A percentile compares a stretch with the other conserved stretches of the same genome.
Conservation (phyloP, 1,140 invertebrate species). For the Ericerus pela region DNA sequence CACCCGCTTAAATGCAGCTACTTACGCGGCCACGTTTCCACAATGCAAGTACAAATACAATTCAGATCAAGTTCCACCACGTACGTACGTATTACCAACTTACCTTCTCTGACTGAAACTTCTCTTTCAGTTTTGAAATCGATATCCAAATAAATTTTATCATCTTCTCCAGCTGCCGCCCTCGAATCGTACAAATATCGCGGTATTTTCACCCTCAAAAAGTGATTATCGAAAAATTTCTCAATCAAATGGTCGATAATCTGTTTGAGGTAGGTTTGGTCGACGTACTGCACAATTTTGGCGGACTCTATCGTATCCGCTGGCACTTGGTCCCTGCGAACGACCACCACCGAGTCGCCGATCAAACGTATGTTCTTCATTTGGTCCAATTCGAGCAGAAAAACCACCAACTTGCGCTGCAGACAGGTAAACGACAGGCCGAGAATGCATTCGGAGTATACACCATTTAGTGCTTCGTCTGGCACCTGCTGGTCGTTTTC, state of each 20-base stretch:
- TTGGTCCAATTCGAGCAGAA: conserved; percentile 22
- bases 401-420: conserved; percentile 23
- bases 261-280: conserved; percentile 15
- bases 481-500: no score
- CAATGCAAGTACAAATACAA: no score
- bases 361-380: conserved; percentile 21
- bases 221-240: conserved; percentile 24
- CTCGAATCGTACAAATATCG: neutral
- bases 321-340: conserved; percentile 13
- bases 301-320: neutral
- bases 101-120: conserved; percentile 16
- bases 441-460: conserved; percentile 23
- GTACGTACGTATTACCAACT: conserved; percentile 9
- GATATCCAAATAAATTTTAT: conserved; percentile 14
- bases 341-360: conserved; percentile 22
- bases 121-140: conserved; percentile 20
- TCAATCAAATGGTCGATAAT: conserved; percentile 22
- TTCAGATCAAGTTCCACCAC: no score
- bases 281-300: neutral
- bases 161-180: no score
- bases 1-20: no score
- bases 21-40: no score
- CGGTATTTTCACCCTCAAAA: conserved; percentile 21
- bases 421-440: conserved; percentile 23
- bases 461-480: conserved; percentile 17